Conservation (phyloP, 2,797 vertebrate genomes). For the Myotis findleyi region DNA sequence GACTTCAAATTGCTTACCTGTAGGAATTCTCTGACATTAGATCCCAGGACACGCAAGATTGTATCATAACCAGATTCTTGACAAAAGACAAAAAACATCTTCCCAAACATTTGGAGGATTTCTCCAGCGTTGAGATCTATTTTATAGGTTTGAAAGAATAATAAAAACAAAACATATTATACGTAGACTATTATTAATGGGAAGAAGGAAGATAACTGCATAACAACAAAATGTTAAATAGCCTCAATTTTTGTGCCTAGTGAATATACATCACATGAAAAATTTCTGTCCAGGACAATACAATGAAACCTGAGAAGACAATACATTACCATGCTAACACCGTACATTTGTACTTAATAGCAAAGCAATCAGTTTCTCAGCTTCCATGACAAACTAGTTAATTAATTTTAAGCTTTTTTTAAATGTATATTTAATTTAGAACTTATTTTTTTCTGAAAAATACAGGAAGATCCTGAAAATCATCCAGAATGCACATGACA, state of each 20-base stretch:
- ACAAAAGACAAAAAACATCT: slow-evolving; percentile 99
- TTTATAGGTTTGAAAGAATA: slow-evolving; percentile 77
- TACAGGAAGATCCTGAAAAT: neutral
- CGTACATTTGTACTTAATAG: neutral
- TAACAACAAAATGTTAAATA: slow-evolving; percentile 1
- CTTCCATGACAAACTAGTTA: neutral
- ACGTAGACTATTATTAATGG: neutral
- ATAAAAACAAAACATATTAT: neutral
- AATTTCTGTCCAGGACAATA: neutral
- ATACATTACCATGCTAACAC: neutral
- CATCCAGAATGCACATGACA: neutral
- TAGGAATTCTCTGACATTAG: slow-evolving; percentile 98
- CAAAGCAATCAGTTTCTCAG: neutral
- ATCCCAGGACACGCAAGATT: slow-evolving; percentile 97
- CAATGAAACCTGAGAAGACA: neutral
- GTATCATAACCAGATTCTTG: slow-evolving; percentile 99
- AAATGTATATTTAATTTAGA: neutral
- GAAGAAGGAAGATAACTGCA: neutral
- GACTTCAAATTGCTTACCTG: slow-evolving; percentile 90
- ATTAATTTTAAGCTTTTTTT: neutral
- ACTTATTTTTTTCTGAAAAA: neutral
- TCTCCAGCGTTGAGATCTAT: slow-evolving; percentile 97
- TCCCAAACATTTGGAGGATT: slow-evolving; percentile 99
- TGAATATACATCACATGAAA: neutral
- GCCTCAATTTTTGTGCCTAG: neutral